Evolutionary conservation across 2,113 vertebrate species (phyloP).

Genomic region (Microcebus tavaratra): DNA sequence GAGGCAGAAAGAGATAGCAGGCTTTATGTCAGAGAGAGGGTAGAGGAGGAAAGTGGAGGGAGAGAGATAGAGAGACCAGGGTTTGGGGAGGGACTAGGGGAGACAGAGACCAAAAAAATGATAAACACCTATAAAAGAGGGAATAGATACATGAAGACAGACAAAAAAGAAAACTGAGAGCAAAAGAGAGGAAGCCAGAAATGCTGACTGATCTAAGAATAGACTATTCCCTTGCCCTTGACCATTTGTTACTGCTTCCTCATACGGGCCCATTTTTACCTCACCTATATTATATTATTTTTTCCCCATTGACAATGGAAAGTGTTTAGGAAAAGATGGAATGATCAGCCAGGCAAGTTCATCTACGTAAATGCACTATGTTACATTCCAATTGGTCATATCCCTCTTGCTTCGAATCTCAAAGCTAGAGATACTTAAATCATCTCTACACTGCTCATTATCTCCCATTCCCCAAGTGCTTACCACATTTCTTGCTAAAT

Average conservation of each 20-base stretch:
- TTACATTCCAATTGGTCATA: not conserved
- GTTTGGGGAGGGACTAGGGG: not conserved
- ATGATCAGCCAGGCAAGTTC: not conserved
- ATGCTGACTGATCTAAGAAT: not conserved
- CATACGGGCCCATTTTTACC: not conserved
- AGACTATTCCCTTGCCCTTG: not conserved
- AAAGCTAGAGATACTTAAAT: not conserved
- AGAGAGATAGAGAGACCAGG: not conserved
- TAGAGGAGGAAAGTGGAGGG: not conserved
- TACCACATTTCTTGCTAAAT: not conserved
- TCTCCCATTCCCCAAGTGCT: not conserved
- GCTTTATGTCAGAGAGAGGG: not conserved
- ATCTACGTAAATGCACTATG: not conserved
- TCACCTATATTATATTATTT: not conserved
- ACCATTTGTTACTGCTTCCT: not conserved
- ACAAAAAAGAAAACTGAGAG: slow-evolving; percentile 11
- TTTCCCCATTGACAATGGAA: not conserved
- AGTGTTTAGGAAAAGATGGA: not conserved
- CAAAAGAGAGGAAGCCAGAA: not conserved
- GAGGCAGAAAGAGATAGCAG: not conserved
- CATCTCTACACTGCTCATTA: not conserved
- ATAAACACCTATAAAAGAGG: not conserved
- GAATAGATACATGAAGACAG: not conserved
- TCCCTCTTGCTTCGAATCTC: not conserved
- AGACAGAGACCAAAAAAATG: not conserved